Evolutionary conservation across 2,797 vertebrate genomes (phyloP), one percentile per base, ranked within the genome.

Genomic region (Simalia tracyae): DNA sequence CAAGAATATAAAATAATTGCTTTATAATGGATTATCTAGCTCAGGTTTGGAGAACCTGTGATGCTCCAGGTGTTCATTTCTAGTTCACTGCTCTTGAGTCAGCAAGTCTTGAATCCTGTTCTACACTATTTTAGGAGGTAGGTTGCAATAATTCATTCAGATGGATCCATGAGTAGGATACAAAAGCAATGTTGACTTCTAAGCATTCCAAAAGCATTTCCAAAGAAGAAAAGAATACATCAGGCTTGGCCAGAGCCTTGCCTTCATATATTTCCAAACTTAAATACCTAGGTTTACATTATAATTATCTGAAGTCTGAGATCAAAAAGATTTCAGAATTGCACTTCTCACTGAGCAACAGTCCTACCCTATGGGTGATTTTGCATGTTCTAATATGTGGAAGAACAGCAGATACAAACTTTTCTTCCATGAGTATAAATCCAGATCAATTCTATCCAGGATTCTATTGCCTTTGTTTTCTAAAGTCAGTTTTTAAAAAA

Each of bases 171-270:
- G 54, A 91, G 50, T 2, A 59, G 50, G 50, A 54, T 26, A 56
- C 3, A 46, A 60, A 17, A 56, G 84, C 42, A 31, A 4, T 89
- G 54, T 59, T 46, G 19, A 85, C 26, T 85, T 26, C 3, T 57
- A 11, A 86, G 84, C 66, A 84, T 90, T 81, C 68, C 50, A 84
- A 56, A 87, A 92, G 22, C 15, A 24, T 60, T 90, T 50, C 87
- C 8, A 54, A 7, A 76, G 46, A 46, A 50, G 26, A 54, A 54
- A 46, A 46, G 36, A 3, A 28, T 28, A n/a, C 28, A 68, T 7
- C 22, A 46, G 46, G 63, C 17, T 89, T 85, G 36, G 42, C 5
- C 28, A 84, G 60, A 84, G 72, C n/a, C 86, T 19, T 57, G 5
- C 4, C 87, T 68, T n/a, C 61, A 68, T 59, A 24, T 26, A 12